Evolutionary conservation across 1,140 invertebrate species (phyloP).

Genomic region (Matsumurasca onukii): DNA sequence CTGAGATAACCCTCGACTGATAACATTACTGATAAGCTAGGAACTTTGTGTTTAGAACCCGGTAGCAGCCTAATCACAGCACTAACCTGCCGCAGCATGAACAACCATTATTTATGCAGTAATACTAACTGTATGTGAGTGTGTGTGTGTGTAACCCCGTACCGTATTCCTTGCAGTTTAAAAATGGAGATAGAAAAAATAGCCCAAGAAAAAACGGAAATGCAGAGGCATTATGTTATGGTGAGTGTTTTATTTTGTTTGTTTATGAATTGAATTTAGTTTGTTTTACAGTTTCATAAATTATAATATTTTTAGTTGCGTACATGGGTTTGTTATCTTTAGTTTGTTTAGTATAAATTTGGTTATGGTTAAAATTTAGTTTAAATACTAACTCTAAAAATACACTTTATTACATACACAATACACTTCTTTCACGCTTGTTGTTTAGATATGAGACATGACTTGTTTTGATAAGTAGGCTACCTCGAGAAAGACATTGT

Average conservation of each 20-base stretch:
- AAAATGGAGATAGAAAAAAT: slow-evolving; percentile 95
- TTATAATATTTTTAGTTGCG: too few relatives aligned
- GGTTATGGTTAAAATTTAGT: too few relatives aligned
- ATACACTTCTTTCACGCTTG: too few relatives aligned
- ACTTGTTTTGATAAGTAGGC: too few relatives aligned
- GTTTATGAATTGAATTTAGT: background rate
- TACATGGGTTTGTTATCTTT: too few relatives aligned
- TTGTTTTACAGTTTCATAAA: too few relatives aligned
- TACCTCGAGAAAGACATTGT: too few relatives aligned
- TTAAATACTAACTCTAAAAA: too few relatives aligned
- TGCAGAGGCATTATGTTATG: slow-evolving; percentile 98
- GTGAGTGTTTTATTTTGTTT: slow-evolving; percentile 60
- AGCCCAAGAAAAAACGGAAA: slow-evolving; percentile 96
- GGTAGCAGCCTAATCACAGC: slow-evolving; percentile 11
- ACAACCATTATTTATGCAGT: background rate
- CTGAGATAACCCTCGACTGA: background rate
- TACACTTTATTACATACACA: too few relatives aligned
- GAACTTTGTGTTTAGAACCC: background rate
- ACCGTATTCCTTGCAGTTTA: slow-evolving; percentile 55
- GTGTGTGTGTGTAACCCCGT: slow-evolving; percentile 27
- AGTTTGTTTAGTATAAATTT: too few relatives aligned
- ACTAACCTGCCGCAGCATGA: slow-evolving; percentile 11
- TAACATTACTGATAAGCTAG: slow-evolving; percentile 12
- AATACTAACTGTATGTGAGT: slow-evolving; percentile 5
- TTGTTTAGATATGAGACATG: too few relatives aligned